Base-by-base conservation (phyloP, 2,113 vertebrate species). In the Leucosticte australis region DNA sequence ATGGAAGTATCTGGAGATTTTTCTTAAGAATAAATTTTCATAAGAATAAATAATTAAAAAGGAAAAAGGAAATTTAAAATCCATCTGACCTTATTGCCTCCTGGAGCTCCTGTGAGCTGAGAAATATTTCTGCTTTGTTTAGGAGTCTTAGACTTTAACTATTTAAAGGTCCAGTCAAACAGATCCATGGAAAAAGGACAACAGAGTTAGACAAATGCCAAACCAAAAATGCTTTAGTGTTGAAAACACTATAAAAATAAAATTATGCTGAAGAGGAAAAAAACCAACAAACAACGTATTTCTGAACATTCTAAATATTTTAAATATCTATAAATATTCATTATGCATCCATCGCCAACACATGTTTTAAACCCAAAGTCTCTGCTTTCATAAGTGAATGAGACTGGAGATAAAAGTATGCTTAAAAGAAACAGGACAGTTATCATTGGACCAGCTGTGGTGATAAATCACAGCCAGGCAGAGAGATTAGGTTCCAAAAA, bases 291-390 rank as follows among this genome's bases (percentile, higher is more conserved):
- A 11, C n/a, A 27, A 18, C 4, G 4, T 62, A 89, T 93, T 95
- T 96, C 83, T 86, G 75, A 93, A 80, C 83, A 94, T 90, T 75
- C 44, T 94, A 96, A 96, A 94, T 95, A 96, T 96, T 97, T 97
- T 75, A 96, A 93, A 87, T 94, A 39, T 70, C 77, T 87, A 96
- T 96, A 96, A 97, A 97, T 97, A 97, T 97, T 97, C 92, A 96
- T 94, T 90, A 59, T 50, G 8, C 63, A 85, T 77, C 79, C 89
- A 94, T 79, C 31, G 28, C 16, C 52, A 80, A 93, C 78, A 81
- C 73, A 87, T 89, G 81, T 94, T 97, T 96, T 87, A 96, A 95
- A 90, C 46, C 77, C 68, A 75, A 46, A 91, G 77, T 77, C 93
- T 94, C 94, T 83, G 64, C 70, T 95, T 97, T 94, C 93, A 93